Evolutionary conservation across 2,113 vertebrate genomes (phyloP), one percentile per base, ranked within the genome.

Genomic region (Tamias sibiricus): DNA sequence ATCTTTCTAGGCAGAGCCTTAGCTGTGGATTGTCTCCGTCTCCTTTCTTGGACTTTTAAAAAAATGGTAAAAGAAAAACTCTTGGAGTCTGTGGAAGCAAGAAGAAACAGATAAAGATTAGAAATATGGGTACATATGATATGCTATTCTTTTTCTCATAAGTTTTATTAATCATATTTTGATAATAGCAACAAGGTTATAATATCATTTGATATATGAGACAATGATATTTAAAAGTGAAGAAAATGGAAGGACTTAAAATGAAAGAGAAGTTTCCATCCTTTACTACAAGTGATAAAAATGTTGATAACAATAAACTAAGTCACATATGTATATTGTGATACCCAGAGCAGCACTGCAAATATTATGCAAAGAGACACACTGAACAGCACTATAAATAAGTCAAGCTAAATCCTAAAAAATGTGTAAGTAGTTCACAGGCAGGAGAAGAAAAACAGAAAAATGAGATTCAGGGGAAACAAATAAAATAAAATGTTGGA

Each of bases 181-280:
- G 40, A 69, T 77, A n/a, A 90, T 44, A 42, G 14, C 62, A 42
- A 62, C 13, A 92, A 77, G 69, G 28, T 62, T n/a, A 80, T 69
- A 84, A 28, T 54, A 77, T n/a, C 2, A 22, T 89, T 28, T 92
- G 14, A 49, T 71, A 44, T 10, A 77, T n/a, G 77, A 84, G 5
- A 54, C 72, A 74, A 88, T 79, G 30, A 72, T 91, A 89, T 71
- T 89, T 93, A 62, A 54, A 88, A 59, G 59, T 42, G 75, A 87
- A 26, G 9, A 76, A 59, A 35, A 16, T 75, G 68, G 17, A 69
- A 10, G 22, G 19, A 76, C 32, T 92, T 79, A 72, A 74, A 54
- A 62, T 14, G 62, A 35, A 44, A 84, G 47, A 59, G 32, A 76
- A 1, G 20, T 77, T n/a, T 77, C 8, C 24, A 59, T 14, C 82